These are phyloP conservation scores for Suricata suricatta DNA, from an alignment of 2,113 vertebrate genomes.

Conservation along the genomic window DNA sequence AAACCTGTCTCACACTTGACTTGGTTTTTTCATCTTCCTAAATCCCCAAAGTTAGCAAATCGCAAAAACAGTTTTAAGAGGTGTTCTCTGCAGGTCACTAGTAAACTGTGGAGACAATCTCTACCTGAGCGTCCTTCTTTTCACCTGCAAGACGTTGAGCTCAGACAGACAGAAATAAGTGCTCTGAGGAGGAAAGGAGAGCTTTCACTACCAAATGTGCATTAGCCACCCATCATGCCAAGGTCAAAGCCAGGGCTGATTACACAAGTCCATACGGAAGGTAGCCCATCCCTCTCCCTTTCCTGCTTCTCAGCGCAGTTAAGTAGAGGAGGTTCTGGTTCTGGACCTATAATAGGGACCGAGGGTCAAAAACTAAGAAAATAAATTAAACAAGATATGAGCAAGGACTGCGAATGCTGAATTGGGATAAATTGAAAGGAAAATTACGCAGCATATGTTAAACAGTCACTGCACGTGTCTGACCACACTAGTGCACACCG, in stretches of 20 bases:
- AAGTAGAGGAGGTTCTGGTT: not conserved
- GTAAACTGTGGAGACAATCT: not conserved
- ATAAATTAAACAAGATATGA: not conserved
- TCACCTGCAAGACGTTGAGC: not conserved
- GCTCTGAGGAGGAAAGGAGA: not conserved
- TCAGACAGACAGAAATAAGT: not conserved
- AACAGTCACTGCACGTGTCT: not conserved
- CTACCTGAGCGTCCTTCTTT: not conserved
- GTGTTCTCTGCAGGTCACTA: not conserved
- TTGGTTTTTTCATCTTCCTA: not conserved
- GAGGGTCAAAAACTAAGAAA: not conserved
- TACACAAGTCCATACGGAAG: not conserved
- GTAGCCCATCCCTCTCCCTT: not conserved
- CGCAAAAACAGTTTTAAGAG: not conserved
- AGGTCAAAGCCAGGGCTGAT: not conserved
- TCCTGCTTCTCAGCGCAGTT: not conserved
- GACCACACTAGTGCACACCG: not conserved
- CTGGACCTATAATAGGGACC: not conserved
- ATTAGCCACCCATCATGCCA: not conserved
- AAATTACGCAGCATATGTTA: not conserved
- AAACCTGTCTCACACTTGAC: not conserved
- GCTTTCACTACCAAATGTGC: not conserved
- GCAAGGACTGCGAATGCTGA: not conserved
- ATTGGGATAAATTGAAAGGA: not conserved
- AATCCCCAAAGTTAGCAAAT: not conserved